Base-by-base conservation (phyloP, 2,888 invertebrate species). In the Platerodrilus igneus region DNA sequence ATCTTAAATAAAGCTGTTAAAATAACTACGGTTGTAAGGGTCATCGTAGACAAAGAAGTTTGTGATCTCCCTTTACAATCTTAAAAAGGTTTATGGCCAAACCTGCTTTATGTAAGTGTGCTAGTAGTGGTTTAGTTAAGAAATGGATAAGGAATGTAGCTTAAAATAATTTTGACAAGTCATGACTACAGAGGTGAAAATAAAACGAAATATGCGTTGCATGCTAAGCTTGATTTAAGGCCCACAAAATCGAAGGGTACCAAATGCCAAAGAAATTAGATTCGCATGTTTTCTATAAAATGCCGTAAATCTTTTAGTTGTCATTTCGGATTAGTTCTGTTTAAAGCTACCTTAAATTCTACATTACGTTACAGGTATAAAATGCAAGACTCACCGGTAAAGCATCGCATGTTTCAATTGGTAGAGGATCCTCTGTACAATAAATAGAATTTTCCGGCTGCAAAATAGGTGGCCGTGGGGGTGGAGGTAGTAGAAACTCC, bases 331-430 rank as follows among this genome's bases (percentile, higher is more conserved):
- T 7, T 19, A 19, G 5, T 19, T 19, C 5, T 19, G 7, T 5
- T 19, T 9, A 21, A 14, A 29, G n/a, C 3, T 2, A 29, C 21
- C 9, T 21, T 21, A 9, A 28, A 33, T 9, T 21, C 14, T n/a
- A 33, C 11, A 3, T 16, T 15, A 5, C 10, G 9, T 15, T 25
- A 14, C 15, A 23, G 13, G 8, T 23, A 16, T 22, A 18, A 41
- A 77, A 26, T n/a, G n/a, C n/a, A n/a, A 11, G 37, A 77, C 82
- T 82, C 69, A 84, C 84, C 75, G 83, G 83, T 74, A 82, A 77
- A 57, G 81, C 79, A 64, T 83, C 82, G 68, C 84, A 84, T 57
- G 83, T 81, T 68, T 83, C 83, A 61, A 83, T 74, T 36, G 79
- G 76, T 57, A 83, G 74, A 28, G 82, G 79, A 53, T 80, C 79